Evolutionary conservation across 2,888 invertebrate genomes (phyloP).

Genomic region (Cephus pygmeus): DNA sequence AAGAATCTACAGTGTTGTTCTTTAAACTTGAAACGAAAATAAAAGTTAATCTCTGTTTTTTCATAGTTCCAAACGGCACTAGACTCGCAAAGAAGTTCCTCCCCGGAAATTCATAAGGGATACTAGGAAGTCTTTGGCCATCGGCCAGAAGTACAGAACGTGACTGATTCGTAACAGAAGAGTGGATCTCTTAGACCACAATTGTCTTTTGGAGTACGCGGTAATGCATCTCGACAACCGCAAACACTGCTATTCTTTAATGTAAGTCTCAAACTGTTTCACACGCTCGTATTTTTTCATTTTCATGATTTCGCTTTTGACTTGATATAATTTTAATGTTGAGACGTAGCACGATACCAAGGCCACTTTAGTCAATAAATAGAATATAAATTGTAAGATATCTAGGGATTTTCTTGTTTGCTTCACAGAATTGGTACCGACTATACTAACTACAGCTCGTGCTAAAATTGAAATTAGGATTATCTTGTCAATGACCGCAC

Average conservation of each 20-base stretch:
- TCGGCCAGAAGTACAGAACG: constrained; percentile 31
- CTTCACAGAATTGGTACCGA: background rate
- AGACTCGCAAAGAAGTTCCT: constrained; percentile 4
- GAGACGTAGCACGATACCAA: background rate
- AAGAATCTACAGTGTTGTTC: background rate
- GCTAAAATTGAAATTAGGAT: background rate
- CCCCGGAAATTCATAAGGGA: constrained; percentile 48
- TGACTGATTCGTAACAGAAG: background rate
- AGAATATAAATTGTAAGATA: background rate
- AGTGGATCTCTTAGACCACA: background rate
- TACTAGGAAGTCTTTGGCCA: constrained; percentile 42
- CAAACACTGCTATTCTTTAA: background rate
- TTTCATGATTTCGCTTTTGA: background rate
- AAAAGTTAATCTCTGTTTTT: background rate
- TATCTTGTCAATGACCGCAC: constrained; percentile 50
- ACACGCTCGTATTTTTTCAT: background rate
- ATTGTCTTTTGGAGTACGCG: background rate
- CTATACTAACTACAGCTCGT: background rate
- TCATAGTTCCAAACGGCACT: background rate
- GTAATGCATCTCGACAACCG: background rate
- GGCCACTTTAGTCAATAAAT: background rate
- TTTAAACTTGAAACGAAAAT: background rate
- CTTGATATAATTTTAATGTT: background rate
- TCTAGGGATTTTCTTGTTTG: background rate
- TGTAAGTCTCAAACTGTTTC: background rate